A percentile compares a stretch with the other conserved stretches of the same genome.
These are phyloP conservation scores for Ophonus ardosiacus DNA, from an alignment of 2,888 invertebrate genomes.

Conservation along the genomic window DNA sequence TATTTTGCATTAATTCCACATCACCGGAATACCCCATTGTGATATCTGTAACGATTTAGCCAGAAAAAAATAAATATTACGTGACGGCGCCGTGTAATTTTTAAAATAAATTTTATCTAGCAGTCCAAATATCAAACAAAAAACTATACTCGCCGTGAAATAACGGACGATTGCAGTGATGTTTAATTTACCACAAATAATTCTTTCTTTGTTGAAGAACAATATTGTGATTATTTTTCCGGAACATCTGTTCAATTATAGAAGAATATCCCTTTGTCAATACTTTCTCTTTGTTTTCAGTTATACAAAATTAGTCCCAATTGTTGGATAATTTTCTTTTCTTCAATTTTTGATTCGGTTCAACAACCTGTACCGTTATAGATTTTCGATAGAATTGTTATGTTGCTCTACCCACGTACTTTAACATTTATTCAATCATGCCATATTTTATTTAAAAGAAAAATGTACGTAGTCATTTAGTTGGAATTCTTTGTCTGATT, in stretches of 20 bases:
- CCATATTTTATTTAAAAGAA: constrained; percentile 38
- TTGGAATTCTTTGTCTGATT: constrained; percentile 1
- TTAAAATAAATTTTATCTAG: too few relatives aligned
- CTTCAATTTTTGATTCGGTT: constrained; percentile 14
- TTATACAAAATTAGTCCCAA: constrained; percentile 39
- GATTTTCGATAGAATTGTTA: constrained; percentile 45
- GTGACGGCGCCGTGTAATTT: too few relatives aligned
- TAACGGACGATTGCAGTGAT: too few relatives aligned
- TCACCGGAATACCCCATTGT: too few relatives aligned
- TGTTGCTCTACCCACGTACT: constrained; percentile 26
- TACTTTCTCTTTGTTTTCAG: constrained; percentile 33
- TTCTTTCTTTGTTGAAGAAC: neutral
- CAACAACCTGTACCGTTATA: constrained; percentile 32
- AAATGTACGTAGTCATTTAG: constrained; percentile 5
- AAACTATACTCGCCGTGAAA: too few relatives aligned
- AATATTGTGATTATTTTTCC: neutral
- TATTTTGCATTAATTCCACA: too few relatives aligned
- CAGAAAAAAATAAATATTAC: too few relatives aligned
- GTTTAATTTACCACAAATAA: neutral
- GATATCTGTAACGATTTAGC: too few relatives aligned
- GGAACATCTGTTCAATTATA: constrained; percentile 7
- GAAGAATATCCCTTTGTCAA: neutral
- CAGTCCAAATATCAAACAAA: too few relatives aligned
- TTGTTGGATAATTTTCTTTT: constrained; percentile 28
- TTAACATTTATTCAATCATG: neutral